Evolutionary conservation across 2,113 vertebrate genomes (phyloP).

Genomic region (Garra rufa): DNA sequence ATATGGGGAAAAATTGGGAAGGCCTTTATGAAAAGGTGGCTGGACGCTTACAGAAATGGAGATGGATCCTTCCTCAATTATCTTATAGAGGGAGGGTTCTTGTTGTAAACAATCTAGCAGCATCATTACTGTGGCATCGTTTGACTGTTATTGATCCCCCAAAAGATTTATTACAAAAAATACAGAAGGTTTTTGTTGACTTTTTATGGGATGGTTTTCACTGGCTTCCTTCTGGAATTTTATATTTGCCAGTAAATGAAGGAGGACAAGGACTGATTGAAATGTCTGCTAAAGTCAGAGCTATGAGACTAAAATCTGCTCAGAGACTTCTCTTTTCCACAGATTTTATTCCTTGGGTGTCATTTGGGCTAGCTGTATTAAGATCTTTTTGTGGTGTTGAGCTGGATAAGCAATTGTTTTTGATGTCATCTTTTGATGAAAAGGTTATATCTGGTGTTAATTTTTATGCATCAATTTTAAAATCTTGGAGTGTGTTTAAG

Average conservation of each 20-base stretch:
- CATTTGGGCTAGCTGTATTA: neutral
- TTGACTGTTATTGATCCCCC: neutral
- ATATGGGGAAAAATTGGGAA: conserved; percentile 2
- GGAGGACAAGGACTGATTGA: neutral
- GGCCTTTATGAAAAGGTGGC: neutral
- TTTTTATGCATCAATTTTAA: neutral
- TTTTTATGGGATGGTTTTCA: neutral
- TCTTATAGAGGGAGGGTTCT: neutral
- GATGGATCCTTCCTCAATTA: neutral
- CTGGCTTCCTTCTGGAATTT: neutral
- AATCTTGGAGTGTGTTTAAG: neutral
- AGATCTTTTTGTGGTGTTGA: neutral
- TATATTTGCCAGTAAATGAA: neutral
- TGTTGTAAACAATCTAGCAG: neutral
- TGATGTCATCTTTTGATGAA: neutral
- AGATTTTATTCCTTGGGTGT: neutral
- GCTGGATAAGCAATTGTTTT: neutral
- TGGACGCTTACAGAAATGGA: neutral
- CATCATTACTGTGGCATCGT: neutral
- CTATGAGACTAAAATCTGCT: too few species aligned
- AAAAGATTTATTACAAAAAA: neutral
- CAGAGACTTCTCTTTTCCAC: neutral
- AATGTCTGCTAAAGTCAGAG: too few species aligned
- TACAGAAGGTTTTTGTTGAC: neutral
- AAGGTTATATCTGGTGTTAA: neutral